These are phyloP conservation scores for Octopus sinensis DNA, from an alignment of 1,140 invertebrate genomes.

Conservation along the genomic window DNA sequence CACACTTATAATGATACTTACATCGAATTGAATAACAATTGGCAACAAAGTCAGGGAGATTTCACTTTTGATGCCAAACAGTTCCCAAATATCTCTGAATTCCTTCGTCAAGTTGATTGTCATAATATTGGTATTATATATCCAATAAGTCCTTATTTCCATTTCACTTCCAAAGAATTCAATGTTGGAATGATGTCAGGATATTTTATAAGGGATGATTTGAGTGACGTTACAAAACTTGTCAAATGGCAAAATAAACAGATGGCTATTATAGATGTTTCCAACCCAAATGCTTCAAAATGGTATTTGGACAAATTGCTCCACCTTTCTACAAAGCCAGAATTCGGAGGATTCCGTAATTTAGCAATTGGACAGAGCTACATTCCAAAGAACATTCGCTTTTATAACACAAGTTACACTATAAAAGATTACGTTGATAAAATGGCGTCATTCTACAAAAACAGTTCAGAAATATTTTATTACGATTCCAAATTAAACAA, in stretches of 20 bases:
- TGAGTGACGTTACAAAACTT: slow-evolving; percentile 60
- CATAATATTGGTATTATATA: slow-evolving; percentile 73
- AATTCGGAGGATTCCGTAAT: neutral
- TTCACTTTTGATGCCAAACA: slow-evolving; percentile 69
- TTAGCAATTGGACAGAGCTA: neutral
- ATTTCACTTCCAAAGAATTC: slow-evolving; percentile 68
- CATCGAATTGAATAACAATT: slow-evolving; percentile 85
- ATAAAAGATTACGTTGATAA: neutral
- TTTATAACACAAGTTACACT: slow-evolving; percentile 4
- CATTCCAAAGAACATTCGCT: neutral
- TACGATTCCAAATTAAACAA: neutral
- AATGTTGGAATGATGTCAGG: slow-evolving; percentile 31
- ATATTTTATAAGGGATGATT: slow-evolving; percentile 49
- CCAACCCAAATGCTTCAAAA: slow-evolving; percentile 50
- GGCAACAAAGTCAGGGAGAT: slow-evolving; percentile 85
- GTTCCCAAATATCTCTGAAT: slow-evolving; percentile 71
- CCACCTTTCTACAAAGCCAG: slow-evolving; percentile 50
- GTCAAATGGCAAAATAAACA: slow-evolving; percentile 73
- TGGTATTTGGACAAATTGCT: slow-evolving; percentile 73
- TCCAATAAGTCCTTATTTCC: slow-evolving; percentile 89
- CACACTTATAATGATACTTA: slow-evolving; percentile 61
- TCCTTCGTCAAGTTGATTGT: slow-evolving; percentile 62
- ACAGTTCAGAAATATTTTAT: neutral
- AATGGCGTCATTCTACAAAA: neutral
- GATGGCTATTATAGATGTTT: slow-evolving; percentile 54